These are phyloP conservation scores for Cheumatopsyche charites DNA, from an alignment of 1,140 invertebrate species.

Conservation along the genomic window DNA sequence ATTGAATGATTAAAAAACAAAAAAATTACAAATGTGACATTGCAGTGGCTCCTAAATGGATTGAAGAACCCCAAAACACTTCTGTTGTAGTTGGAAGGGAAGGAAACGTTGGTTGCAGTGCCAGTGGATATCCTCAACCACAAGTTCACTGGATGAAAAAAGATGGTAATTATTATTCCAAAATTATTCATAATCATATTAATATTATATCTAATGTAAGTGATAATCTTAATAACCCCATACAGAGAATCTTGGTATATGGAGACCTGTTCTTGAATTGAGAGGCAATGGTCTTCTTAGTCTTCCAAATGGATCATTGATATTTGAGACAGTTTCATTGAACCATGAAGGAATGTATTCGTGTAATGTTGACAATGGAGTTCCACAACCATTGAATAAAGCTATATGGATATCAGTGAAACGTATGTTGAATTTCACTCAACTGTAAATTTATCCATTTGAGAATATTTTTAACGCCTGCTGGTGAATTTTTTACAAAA, in stretches of 20 bases:
- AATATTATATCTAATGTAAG: background rate
- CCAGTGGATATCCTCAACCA: slow-evolving; percentile 72
- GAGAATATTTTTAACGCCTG: too few species aligned
- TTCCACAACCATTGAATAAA: slow-evolving; percentile 73
- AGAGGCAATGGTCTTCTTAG: slow-evolving; percentile 65
- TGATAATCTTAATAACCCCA: background rate
- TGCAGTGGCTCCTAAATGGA: slow-evolving; percentile 78
- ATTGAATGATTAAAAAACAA: background rate
- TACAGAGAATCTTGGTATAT: slow-evolving; percentile 56
- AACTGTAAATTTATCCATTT: too few species aligned
- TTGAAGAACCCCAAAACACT: slow-evolving; percentile 70
- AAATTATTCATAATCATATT: too few species aligned
- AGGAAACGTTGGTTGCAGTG: slow-evolving; percentile 69
- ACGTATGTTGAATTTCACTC: slow-evolving; percentile 57
- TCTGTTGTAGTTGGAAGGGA: slow-evolving; percentile 70
- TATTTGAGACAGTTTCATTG: slow-evolving; percentile 65
- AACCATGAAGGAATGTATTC: slow-evolving; percentile 75
- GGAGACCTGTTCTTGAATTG: slow-evolving; percentile 64
- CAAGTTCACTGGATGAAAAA: slow-evolving; percentile 70
- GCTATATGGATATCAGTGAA: slow-evolving; percentile 72
- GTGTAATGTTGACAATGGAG: slow-evolving; percentile 78
- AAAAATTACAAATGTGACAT: too few species aligned
- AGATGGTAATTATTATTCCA: slow-evolving; percentile 55
- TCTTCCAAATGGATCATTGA: slow-evolving; percentile 66
- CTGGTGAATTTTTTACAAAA: slow-evolving; percentile 47